These are phyloP conservation scores for Sciurus niger DNA, from an alignment of 2,113 vertebrate species.

Conservation along the genomic window DNA sequence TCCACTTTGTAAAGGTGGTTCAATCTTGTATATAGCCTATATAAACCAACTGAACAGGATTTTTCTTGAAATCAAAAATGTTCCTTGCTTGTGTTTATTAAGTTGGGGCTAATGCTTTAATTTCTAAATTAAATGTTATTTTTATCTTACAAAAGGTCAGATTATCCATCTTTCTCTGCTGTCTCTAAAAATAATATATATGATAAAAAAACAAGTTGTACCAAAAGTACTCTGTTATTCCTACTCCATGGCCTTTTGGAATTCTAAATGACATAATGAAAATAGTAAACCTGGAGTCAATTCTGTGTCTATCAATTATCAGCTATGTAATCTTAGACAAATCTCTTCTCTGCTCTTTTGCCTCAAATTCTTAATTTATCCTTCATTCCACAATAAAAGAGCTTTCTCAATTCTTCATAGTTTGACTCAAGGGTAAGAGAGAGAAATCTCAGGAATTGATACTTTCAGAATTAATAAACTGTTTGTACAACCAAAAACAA, in stretches of 20 bases:
- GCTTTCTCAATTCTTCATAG: neutral
- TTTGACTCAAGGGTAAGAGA: neutral
- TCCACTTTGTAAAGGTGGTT: neutral
- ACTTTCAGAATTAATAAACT: neutral
- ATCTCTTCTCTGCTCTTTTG: neutral
- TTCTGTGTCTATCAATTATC: neutral
- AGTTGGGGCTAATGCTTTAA: neutral
- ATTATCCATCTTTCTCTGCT: neutral
- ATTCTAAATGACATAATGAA: neutral
- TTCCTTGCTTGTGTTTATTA: conserved; percentile 29
- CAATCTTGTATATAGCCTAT: neutral
- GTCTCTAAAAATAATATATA: conserved; percentile 22
- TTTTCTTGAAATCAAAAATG: neutral
- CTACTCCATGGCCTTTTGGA: neutral
- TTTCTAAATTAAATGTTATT: conserved; percentile 43
- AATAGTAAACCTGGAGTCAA: neutral
- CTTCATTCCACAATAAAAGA: neutral
- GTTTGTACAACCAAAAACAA: neutral
- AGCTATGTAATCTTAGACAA: neutral
- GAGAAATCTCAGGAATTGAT: neutral
- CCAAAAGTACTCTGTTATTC: neutral
- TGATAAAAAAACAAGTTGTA: neutral
- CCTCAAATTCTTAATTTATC: neutral
- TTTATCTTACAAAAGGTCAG: neutral
- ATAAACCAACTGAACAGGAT: neutral